Evolutionary conservation across 2,797 vertebrate species (phyloP).

Genomic region (Pampus argenteus): DNA sequence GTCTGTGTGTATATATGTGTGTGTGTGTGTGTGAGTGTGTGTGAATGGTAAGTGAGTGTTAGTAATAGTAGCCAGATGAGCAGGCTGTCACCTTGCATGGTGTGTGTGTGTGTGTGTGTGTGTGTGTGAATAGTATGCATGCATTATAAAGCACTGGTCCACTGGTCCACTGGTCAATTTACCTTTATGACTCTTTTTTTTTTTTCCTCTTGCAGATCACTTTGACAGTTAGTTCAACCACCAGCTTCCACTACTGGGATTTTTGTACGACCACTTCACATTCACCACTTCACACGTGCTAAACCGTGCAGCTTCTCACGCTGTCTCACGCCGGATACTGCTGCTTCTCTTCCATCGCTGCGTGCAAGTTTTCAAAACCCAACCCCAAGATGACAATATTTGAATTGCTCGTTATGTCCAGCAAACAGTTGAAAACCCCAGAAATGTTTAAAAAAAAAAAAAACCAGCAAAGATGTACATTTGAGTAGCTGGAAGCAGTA

Average conservation of each 20-base stretch:
- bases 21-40: no score
- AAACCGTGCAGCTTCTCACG: constrained; percentile 46
- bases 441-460: not conserved
- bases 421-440: not conserved
- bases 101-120: no score
- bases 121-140: no score
- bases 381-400: not conserved
- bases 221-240: constrained; percentile 14
- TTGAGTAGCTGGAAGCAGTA: not conserved
- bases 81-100: no score
- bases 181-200: not conserved
- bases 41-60: no score
- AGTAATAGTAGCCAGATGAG: no score
- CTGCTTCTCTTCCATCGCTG: not conserved
- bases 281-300: constrained; percentile 40
- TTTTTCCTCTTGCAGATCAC: constrained; percentile 18
- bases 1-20: no score
- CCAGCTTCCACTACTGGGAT: constrained; percentile 33
- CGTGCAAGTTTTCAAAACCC: not conserved
- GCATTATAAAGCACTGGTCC: no score
- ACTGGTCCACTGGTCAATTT: no score
- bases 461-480: not conserved
- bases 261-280: constrained; percentile 3
- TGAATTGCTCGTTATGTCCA: not conserved
- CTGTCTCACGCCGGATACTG: constrained; percentile 35